These are phyloP conservation scores for Drosophila pseudotalamancana DNA, from an alignment of 2,888 invertebrate genomes.

Conservation along the genomic window DNA sequence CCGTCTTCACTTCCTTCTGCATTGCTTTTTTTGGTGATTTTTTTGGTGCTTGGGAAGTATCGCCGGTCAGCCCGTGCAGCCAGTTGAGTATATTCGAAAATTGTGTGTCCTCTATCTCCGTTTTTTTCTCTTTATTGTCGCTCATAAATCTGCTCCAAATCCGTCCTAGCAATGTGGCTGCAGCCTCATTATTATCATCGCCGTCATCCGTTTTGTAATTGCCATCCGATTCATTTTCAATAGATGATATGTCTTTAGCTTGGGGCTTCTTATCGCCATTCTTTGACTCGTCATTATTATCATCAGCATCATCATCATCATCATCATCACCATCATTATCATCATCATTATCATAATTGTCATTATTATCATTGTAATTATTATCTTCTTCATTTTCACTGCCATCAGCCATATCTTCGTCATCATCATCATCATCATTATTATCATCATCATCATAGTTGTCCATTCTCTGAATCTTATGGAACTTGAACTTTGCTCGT, in stretches of 20 bases:
- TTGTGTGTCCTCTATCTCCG: slow-evolving; percentile 30
- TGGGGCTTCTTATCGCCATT: background rate
- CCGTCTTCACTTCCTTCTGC: slow-evolving; percentile 38
- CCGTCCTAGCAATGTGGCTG: slow-evolving; percentile 51
- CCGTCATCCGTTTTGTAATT: slow-evolving; percentile 17
- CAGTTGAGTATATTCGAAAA: slow-evolving; percentile 77
- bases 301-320: background rate
- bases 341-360: background rate
- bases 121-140: slow-evolving; percentile 25
- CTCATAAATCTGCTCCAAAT: slow-evolving; percentile 45
- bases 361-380: background rate
- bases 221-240: background rate
- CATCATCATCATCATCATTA: slow-evolving; percentile 7
- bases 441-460: slow-evolving; percentile 1
- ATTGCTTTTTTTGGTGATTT: slow-evolving; percentile 28
- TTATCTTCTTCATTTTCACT: background rate
- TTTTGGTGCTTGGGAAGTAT: slow-evolving; percentile 41
- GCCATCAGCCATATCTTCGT: slow-evolving; percentile 22
- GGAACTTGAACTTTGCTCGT: slow-evolving; percentile 79
- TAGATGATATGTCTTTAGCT: background rate
- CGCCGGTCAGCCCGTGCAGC: slow-evolving; percentile 72
- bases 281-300: background rate
- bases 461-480: slow-evolving; percentile 76
- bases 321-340: slow-evolving; percentile 1
- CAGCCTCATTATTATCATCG: slow-evolving; percentile 54